Percentiles rank a stretch among this genome's conserved stretches.
Evolutionary conservation across 2,797 vertebrate species (phyloP).

Genomic region (Lagorchestes hirsutus): DNA sequence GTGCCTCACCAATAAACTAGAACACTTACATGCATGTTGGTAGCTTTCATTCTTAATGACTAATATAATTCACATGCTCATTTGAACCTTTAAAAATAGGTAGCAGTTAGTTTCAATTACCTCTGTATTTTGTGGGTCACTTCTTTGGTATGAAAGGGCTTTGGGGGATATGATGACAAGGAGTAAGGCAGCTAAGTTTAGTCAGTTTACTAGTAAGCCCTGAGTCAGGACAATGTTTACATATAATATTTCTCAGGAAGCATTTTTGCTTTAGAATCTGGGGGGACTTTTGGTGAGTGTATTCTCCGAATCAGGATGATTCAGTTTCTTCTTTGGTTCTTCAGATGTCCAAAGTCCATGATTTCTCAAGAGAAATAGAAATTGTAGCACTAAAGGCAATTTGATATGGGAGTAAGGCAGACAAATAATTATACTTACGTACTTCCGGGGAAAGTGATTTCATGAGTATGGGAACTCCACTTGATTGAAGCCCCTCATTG

Average conservation of each 20-base stretch:
- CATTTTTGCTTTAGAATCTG: slow-evolving; percentile 47
- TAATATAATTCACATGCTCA: slow-evolving; percentile 28
- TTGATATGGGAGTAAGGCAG: not conserved
- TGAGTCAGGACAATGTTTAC: slow-evolving; percentile 59
- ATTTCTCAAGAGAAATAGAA: slow-evolving; percentile 30
- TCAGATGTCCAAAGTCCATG: not conserved
- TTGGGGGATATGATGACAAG: slow-evolving; percentile 55
- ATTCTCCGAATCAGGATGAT: slow-evolving; percentile 39
- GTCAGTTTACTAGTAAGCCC: slow-evolving; percentile 15
- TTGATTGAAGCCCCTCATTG: not conserved
- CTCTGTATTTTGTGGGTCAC: slow-evolving; percentile 65
- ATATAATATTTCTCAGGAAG: not conserved
- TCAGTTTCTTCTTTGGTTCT: slow-evolving; percentile 27
- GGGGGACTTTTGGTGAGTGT: slow-evolving; percentile 55
- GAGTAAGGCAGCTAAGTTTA: slow-evolving; percentile 28
- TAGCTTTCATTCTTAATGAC: slow-evolving; percentile 17
- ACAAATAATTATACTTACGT: not conserved
- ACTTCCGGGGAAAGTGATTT: not conserved
- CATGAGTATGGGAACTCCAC: not conserved
- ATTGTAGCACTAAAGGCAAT: slow-evolving; percentile 10
- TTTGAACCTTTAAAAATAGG: slow-evolving; percentile 69
- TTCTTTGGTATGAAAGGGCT: slow-evolving; percentile 65
- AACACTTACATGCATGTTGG: not conserved
- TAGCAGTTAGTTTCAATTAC: not conserved
- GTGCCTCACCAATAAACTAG: slow-evolving; percentile 14